Base-by-base conservation (phyloP, 2,888 invertebrate genomes). In the Hemicrepidius hirtus region DNA sequence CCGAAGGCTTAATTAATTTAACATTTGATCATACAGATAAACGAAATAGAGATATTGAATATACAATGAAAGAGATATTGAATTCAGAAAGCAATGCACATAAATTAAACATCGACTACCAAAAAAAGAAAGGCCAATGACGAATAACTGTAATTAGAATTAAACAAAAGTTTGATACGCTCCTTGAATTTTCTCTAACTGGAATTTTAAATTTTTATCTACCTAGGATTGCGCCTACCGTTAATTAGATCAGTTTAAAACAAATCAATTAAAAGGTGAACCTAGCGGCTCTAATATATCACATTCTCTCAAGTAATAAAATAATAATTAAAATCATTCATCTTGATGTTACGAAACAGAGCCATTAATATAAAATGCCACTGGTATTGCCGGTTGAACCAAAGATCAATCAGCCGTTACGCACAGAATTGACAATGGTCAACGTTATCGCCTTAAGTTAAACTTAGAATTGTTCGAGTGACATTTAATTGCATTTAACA, bases 331-430 rank as follows among this genome's bases (percentile, higher is more conserved):
- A 55, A 55, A 55, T 32, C 55, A 28, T 20, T 55, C 35, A 55
- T 55, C 55, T 28, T 20, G 35, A 24, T 35, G 55, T 55, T 55
- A 35, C 55, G 55, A 55, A 55, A 55, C 50, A 24, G 24, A n/a
- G 50, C 50, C 13, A 50, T 50, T 55, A 55, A 55, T 55, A 55
- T 55, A 32, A 55, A 55, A 55, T 55, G 55, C 55, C 55, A 55
- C 55, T 55, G 32, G 55, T n/a, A 55, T 55, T 55, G 35, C 53
- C 55, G 55, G 55, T 13, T 32, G 28, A 5, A 12, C 28, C 12
- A 16, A 12, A 55, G 55, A 55, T 35, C 55, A 55, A 35, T 55
- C 55, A 35, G 55, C 24, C 21, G 50, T 35, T 18, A 35, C 35
- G 55, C 55, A 35, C 55, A 13, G 35, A 55, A 55, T 55, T 55